Percentiles rank a stretch among this genome's conserved stretches.
phyloP scores from a whole-genome alignment of 2,888 invertebrate genomes.

The Troides aeacus region DNA sequence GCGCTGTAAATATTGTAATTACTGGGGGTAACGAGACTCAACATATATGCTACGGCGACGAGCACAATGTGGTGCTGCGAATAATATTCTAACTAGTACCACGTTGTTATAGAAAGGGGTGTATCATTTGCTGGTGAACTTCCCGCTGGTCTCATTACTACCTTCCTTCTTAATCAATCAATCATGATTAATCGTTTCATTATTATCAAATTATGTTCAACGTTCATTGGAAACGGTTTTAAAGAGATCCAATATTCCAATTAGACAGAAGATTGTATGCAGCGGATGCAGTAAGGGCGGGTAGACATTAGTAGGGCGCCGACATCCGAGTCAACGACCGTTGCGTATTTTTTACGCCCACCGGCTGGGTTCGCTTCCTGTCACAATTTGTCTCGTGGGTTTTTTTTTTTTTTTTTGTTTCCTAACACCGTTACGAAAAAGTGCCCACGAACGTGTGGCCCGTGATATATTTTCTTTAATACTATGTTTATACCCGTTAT shows the following conservation, averaged over 20 bases:
- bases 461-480: conserved; percentile 32
- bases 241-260: conserved; percentile 8
- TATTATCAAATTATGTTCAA: not conserved
- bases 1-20: no score
- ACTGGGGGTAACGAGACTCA: no score
- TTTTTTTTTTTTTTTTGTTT: conserved; percentile 59
- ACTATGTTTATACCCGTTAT: not conserved
- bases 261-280: conserved; percentile 23
- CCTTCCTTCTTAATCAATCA: no score
- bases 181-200: not conserved
- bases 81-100: no score
- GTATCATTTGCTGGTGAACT: no score
- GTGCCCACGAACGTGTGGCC: conserved; percentile 46
- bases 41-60: no score
- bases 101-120: no score
- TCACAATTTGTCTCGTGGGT: conserved; percentile 64
- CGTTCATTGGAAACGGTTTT: not conserved
- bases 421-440: conserved; percentile 56
- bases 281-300: conserved; percentile 51
- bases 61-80: no score
- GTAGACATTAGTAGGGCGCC: conserved; percentile 40
- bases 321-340: conserved; percentile 60
- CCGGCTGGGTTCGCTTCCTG: conserved; percentile 74
- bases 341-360: conserved; percentile 57
- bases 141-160: no score